Evolutionary conservation across 1,140 invertebrate species (phyloP), one percentile per base, ranked within the genome.

Genomic region (Halyomorpha halys): DNA sequence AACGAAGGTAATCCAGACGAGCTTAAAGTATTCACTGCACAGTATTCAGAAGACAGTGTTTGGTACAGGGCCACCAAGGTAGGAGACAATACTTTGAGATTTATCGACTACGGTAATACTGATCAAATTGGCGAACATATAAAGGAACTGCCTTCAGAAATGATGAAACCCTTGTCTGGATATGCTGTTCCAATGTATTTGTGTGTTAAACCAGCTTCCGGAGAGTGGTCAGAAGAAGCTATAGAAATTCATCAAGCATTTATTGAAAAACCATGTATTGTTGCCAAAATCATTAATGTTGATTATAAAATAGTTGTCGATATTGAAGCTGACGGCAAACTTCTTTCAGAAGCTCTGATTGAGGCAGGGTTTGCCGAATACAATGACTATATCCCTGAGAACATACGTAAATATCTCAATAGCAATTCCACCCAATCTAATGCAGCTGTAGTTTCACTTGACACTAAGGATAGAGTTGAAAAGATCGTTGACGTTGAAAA

Each of bases 61-160:
- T 94, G 89, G 89, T 92, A 91, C 70, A 77, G 90, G 60, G 68
- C 69, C 21, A 25, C 63, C 14, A 47, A 49, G 9, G 16, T 44
- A 25, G 51, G 18, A 54, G 59, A 61, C n/a, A 56, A 65, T 18
- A 86, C 86, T 1, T 83, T 92, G 0, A 78, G 83, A 27, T 93
- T 90, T 70, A 82, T 92, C 4, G 91, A 94, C 71, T 91, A 85
- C 71, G 91, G 91, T 9, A 89, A 88, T 66, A 86, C 84, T 0
- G 86, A 89, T 69, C 79, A 83, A 0, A 77, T 86, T 0, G 77
- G 76, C 14, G 75, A 75, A 0, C 72, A 80, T 13, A 76, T 87
- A 1, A 86, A 85, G 69, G 73, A 76, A 11, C 73, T 87, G 30
- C 80, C 82, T 0, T 75, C 79, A 15, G 44, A 63, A 3, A 44